These are phyloP conservation scores for Polyergus mexicanus DNA, from an alignment of 1,140 invertebrate genomes.

Conservation along the genomic window DNA sequence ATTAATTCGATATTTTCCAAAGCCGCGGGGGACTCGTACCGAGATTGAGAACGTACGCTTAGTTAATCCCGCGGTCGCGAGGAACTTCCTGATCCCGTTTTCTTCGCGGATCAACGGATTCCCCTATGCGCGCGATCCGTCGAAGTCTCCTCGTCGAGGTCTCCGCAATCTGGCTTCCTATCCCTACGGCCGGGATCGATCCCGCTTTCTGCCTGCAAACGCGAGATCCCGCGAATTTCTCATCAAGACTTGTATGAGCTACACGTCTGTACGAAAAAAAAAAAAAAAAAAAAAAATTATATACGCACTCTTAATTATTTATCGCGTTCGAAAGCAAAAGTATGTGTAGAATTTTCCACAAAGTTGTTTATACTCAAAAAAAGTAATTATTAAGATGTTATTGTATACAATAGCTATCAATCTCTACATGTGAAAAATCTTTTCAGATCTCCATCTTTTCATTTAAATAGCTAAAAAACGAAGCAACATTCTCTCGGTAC, in stretches of 20 bases:
- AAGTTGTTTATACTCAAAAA: not conserved
- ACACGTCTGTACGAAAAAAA: not conserved
- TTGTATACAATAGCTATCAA: no score
- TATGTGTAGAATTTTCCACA: not conserved
- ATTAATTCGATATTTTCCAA: conserved; percentile 81
- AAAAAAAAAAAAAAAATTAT: no score
- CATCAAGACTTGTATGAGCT: not conserved
- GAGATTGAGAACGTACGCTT: conserved; percentile 80
- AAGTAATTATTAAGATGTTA: no score
- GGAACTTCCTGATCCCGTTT: conserved; percentile 78
- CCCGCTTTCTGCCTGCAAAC: not conserved
- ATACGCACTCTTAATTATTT: not conserved
- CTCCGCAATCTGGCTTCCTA: conserved; percentile 64
- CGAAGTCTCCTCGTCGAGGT: conserved; percentile 75
- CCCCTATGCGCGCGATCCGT: conserved; percentile 32
- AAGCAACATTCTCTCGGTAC: not conserved
- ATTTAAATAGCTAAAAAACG: conserved; percentile 11
- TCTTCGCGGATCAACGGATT: conserved; percentile 71
- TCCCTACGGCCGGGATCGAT: conserved; percentile 54
- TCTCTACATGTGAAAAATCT: no score
- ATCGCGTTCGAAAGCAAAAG: not conserved
- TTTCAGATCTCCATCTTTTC: no score
- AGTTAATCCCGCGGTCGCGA: conserved; percentile 79
- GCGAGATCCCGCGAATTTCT: conserved; percentile 15
- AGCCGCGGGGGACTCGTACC: conserved; percentile 67